Conservation (phyloP, 2,888 invertebrate species). For the Tridacna crocea region DNA sequence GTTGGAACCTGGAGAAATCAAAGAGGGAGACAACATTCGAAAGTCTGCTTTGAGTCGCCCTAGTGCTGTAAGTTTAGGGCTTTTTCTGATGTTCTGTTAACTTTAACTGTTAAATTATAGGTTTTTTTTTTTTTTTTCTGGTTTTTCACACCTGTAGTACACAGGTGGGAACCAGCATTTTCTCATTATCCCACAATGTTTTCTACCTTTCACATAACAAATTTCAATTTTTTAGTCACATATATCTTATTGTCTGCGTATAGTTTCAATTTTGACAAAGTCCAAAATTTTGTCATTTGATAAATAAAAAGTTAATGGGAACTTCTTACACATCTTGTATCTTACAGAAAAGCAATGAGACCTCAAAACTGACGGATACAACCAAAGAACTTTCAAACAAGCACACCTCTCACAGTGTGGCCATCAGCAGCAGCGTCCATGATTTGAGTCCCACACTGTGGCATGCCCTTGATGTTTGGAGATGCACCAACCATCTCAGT, state of each 20-base stretch:
- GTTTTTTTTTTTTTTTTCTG: no score
- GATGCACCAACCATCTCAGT: conserved; percentile 80
- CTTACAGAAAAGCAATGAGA: conserved; percentile 55
- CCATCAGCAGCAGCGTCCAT: conserved; percentile 82
- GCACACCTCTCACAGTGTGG: conserved; percentile 70
- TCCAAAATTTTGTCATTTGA: no score
- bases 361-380: conserved; percentile 35
- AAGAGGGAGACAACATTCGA: conserved; percentile 74
- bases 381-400: conserved; percentile 43
- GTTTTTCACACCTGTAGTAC: no score
- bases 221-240: no score
- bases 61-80: conserved; percentile 58
- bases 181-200: no score
- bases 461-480: conserved; percentile 84
- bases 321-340: not conserved
- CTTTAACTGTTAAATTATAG: no score
- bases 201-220: no score
- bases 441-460: conserved; percentile 83
- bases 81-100: no score
- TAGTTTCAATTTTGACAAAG: no score
- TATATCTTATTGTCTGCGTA: no score
- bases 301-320: no score
- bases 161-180: no score
- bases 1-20: conserved; percentile 77
- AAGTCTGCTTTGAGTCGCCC: conserved; percentile 69